phyloP scores from a whole-genome alignment of 2,113 vertebrate genomes.

The Motacilla tschutschensis region DNA sequence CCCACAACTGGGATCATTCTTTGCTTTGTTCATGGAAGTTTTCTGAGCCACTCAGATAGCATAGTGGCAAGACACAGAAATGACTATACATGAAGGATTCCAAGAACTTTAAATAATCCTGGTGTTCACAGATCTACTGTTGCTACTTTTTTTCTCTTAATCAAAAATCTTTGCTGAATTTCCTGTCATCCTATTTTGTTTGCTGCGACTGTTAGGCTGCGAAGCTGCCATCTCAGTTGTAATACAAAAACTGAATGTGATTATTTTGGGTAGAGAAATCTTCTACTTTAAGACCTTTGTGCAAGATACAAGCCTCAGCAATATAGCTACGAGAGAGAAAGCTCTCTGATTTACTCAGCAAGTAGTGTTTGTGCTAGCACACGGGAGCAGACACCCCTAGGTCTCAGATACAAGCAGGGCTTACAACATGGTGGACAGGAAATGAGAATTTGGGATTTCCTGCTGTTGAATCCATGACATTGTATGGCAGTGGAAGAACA shows the following conservation, averaged over 20 bases:
- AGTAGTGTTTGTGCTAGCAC: background rate
- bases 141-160: background rate
- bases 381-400: background rate
- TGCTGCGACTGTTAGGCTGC: background rate
- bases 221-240: background rate
- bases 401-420: background rate
- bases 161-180: constrained; percentile 9
- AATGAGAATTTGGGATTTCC: background rate
- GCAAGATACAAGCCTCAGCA: background rate
- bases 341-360: background rate
- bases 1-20: background rate
- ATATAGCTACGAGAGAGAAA: background rate
- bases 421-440: background rate
- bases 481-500: background rate
- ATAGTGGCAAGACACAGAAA: constrained; percentile 1
- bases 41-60: background rate
- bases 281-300: background rate
- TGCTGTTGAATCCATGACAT: background rate
- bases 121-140: background rate
- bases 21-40: background rate
- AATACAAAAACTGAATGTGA: background rate
- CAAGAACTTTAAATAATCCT: constrained; percentile 3
- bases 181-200: background rate
- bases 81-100: background rate
- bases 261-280: background rate